phyloP scores from a whole-genome alignment of 1,140 invertebrate genomes.

The Zaprionus gabonicus region DNA sequence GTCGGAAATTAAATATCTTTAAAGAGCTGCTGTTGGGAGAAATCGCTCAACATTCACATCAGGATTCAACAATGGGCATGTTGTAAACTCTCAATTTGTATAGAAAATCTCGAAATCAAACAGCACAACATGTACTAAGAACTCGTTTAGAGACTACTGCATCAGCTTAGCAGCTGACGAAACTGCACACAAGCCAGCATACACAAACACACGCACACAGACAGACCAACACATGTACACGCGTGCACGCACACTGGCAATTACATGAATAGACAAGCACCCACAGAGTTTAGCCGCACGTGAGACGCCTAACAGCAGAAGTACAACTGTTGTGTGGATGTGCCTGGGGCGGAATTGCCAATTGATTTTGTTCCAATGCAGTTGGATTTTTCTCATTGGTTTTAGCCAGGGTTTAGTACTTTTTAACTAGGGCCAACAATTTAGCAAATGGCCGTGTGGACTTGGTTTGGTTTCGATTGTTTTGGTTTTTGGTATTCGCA shows the following conservation, averaged over 20 bases:
- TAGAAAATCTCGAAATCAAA: conserved; percentile 63
- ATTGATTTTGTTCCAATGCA: conserved; percentile 66
- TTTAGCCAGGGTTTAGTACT: conserved; percentile 37
- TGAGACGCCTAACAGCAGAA: conserved; percentile 72
- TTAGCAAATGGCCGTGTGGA: conserved; percentile 66
- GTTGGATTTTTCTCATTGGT: conserved; percentile 32
- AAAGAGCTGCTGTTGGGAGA: not conserved
- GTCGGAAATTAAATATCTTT: not conserved
- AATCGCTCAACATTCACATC: conserved; percentile 2
- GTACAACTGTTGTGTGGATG: conserved; percentile 59
- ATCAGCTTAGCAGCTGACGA: conserved; percentile 60
- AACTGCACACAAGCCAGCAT: conserved; percentile 1
- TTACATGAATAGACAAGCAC: conserved; percentile 18
- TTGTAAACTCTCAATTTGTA: conserved; percentile 40
- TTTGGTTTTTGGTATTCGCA: conserved; percentile 41
- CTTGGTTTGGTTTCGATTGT: conserved; percentile 55
- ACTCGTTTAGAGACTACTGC: conserved; percentile 65
- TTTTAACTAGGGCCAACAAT: conserved; percentile 70
- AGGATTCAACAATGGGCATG: conserved; percentile 42
- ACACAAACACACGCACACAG: not conserved
- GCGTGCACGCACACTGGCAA: conserved; percentile 21
- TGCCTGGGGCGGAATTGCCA: conserved; percentile 59
- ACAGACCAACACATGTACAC: not conserved
- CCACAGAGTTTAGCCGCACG: conserved; percentile 46
- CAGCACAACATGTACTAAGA: conserved; percentile 53